These are phyloP conservation scores for Drosophila nikananu DNA, from an alignment of 1,140 invertebrate genomes.

Conservation along the genomic window DNA sequence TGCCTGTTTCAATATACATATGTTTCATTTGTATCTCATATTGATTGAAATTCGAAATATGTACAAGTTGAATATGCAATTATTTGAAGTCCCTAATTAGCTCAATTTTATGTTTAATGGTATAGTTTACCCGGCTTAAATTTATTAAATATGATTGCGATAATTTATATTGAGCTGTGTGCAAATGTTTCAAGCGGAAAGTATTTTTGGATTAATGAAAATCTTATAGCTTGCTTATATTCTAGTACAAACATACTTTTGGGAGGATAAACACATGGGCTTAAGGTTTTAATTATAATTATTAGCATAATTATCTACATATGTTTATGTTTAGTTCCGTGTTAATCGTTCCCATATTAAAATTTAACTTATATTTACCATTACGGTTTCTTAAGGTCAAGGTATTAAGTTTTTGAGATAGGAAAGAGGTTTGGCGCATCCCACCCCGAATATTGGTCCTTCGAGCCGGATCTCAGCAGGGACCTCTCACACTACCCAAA, in stretches of 20 bases:
- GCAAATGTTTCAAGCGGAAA: background rate
- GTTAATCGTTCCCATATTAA: too few relatives aligned
- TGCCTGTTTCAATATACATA: background rate
- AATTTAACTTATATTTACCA: too few relatives aligned
- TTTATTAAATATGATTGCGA: background rate
- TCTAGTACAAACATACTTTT: background rate
- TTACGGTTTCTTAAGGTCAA: too few relatives aligned
- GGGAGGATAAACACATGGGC: too few relatives aligned
- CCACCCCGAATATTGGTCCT: background rate
- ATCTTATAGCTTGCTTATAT: background rate
- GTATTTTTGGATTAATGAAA: background rate
- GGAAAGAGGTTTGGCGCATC: too few relatives aligned
- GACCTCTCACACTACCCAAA: too few relatives aligned
- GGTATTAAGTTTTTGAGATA: too few relatives aligned
- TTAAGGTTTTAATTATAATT: too few relatives aligned
- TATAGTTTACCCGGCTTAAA: too few relatives aligned
- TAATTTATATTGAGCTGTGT: background rate
- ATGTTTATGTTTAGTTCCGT: too few relatives aligned
- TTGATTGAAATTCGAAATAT: slow-evolving; percentile 11
- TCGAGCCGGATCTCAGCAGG: background rate
- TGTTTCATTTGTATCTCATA: slow-evolving; percentile 4
- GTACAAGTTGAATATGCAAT: background rate
- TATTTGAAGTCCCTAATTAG: background rate
- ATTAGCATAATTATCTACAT: too few relatives aligned
- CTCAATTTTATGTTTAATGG: background rate